A percentile compares a stretch with the other conserved stretches of the same genome.
These are phyloP conservation scores for Rhopilema esculentum DNA, from an alignment of 30 jellyfish, hydroid and myxozoan species.

Conservation along the genomic window DNA sequence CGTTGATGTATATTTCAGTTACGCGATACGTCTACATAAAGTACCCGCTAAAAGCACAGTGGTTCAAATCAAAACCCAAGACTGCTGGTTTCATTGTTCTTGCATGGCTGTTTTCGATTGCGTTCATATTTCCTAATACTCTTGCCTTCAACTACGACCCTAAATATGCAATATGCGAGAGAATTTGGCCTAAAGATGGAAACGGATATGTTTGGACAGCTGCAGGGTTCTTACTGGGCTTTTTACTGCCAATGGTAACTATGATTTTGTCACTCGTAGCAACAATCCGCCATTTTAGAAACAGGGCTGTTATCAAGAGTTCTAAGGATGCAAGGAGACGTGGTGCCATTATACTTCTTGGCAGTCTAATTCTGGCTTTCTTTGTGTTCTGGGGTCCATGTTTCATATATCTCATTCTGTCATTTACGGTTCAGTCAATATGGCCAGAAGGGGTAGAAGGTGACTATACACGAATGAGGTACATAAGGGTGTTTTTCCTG, in stretches of 20 bases:
- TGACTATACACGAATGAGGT: constrained; percentile 44
- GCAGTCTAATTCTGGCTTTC: constrained; percentile 50
- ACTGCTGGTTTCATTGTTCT: constrained; percentile 10
- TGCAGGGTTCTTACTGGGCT: constrained; percentile 18
- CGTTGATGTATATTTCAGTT: constrained; percentile 48
- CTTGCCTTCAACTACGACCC: constrained; percentile 50
- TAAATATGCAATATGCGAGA: constrained; percentile 33
- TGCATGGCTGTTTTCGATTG: constrained; percentile 19
- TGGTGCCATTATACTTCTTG: constrained; percentile 31
- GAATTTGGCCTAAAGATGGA: constrained; percentile 56
- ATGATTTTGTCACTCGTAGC: constrained; percentile 43
- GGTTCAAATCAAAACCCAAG: constrained; percentile 33
- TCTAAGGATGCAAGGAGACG: constrained; percentile 25
- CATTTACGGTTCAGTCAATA: constrained; percentile 26
- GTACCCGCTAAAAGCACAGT: constrained; percentile 43
- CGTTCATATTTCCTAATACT: constrained; percentile 26
- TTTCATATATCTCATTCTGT: constrained; percentile 31
- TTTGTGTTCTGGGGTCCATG: constrained; percentile 51
- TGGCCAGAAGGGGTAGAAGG: constrained; percentile 63
- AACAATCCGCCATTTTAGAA: constrained; percentile 40
- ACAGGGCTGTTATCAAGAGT: background rate
- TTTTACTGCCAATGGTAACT: constrained; percentile 19
- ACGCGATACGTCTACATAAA: constrained; percentile 38
- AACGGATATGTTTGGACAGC: constrained; percentile 23
- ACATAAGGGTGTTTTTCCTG: constrained; percentile 46